phyloP scores from a whole-genome alignment of 2,888 invertebrate genomes.

The Kryphioiulus occultus region DNA sequence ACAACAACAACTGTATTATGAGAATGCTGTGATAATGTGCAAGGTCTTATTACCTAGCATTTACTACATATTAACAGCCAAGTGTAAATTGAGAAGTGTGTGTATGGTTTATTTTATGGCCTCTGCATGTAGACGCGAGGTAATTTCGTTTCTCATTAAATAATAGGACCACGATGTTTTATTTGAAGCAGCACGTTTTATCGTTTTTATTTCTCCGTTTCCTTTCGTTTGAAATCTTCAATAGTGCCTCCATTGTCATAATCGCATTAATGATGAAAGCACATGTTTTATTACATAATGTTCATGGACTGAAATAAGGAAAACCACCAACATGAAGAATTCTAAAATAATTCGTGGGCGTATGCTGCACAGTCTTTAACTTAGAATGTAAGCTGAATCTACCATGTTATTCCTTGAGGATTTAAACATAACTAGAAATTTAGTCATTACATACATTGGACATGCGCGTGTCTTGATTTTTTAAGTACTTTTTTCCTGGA shows the following conservation, averaged over 20 bases:
- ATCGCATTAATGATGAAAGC: not conserved
- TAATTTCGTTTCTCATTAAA: not conserved
- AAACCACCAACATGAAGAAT: not conserved
- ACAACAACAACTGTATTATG: too few species aligned
- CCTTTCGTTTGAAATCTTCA: not conserved
- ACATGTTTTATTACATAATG: not conserved
- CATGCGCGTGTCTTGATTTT: conserved; percentile 29
- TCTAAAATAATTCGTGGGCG: conserved; percentile 17
- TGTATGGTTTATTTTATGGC: not conserved
- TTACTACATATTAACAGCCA: not conserved
- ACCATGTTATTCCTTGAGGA: not conserved
- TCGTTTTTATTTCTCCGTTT: not conserved
- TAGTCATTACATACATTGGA: not conserved
- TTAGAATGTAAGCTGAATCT: not conserved
- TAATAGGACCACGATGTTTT: not conserved
- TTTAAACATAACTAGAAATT: not conserved
- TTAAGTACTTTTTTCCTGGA: conserved; percentile 21
- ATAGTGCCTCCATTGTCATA: not conserved
- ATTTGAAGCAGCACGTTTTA: not conserved
- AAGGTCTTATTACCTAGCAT: too few species aligned
- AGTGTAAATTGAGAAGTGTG: not conserved
- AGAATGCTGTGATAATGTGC: too few species aligned
- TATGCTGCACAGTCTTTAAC: not conserved
- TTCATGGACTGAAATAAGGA: not conserved
- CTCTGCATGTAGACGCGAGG: not conserved